Evolutionary conservation across 2,113 vertebrate genomes (phyloP), one percentile per base, ranked within the genome.

Genomic region (Formicarius rufipectus): DNA sequence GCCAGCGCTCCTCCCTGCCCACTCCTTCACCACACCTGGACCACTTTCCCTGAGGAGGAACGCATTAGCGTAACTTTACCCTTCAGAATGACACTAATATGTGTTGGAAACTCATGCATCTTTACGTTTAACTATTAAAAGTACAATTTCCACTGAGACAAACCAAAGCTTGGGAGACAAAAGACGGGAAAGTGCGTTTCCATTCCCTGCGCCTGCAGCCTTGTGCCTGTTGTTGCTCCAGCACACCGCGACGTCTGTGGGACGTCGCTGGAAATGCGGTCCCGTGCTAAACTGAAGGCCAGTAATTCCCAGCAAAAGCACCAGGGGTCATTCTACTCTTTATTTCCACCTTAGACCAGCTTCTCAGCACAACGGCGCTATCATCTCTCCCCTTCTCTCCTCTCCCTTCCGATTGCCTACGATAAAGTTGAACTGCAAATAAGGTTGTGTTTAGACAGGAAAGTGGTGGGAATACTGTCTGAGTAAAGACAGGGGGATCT

Each of bases 301-400:
- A 23, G 85, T 40, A 95, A 90, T 97, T 93, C 96, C 79, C n/a
- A 12, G 55, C 24, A 71, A 12, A 62, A 93, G 93, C 98, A 97
- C 96, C 67, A 97, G 98, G 97, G 97, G 98, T 97, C 97, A 83
- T 40, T 83, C 94, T 84, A 53, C 83, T 30, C 97, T 87, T 95
- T 66, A 89, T 39, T 69, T 64, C 64, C 89, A 45, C 16, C 25
- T n/a, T 5, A 62, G 35, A 58, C 5, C 33, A 6, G 16, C 3
- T 78, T 50, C 63, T 33, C 53, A 31, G 42, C 23, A 1, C 25
- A 14, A 3, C 9, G 37, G 58, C 33, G 0, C 52, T 4, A 42
- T 50, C 49, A 35, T 53, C 30, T 82, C 53, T 89, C 64, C 44
- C 47, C 10, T 73, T 44, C 35, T 44, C 35, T 47, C 50, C 44